Percentiles rank a stretch among this genome's conserved stretches.
These are phyloP conservation scores for Oryzias dopingdopingensis DNA, from an alignment of 2,797 vertebrate species.

Conservation along the genomic window DNA sequence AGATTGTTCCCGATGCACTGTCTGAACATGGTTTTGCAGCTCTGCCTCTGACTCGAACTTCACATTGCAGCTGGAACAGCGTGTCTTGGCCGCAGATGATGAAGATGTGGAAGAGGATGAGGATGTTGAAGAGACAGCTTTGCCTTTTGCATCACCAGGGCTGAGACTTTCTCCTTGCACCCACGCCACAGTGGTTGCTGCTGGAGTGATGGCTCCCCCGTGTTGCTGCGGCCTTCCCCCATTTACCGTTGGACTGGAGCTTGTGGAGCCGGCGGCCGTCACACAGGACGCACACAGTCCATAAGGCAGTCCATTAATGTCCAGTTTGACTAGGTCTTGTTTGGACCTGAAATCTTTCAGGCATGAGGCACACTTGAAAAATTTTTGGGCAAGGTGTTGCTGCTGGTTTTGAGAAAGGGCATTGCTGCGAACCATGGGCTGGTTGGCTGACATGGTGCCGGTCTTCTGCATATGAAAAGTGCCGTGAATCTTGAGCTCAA, in stretches of 20 bases:
- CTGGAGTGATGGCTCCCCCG: conserved; percentile 64
- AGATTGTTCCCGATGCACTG: conserved; percentile 89
- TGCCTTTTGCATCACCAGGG: conserved; percentile 87
- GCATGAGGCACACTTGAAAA: conserved; percentile 95
- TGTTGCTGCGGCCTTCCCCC: conserved; percentile 75
- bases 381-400: conserved; percentile 84
- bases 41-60: conserved; percentile 98
- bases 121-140: conserved; percentile 81
- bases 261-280: conserved; percentile 88
- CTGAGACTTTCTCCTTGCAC: conserved; percentile 88
- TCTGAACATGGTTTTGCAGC: conserved; percentile 93
- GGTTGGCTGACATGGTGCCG: conserved; percentile 82
- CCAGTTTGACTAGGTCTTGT: conserved; percentile 95
- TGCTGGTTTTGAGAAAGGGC: conserved; percentile 77
- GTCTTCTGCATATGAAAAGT: conserved; percentile 99
- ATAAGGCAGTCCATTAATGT: conserved; percentile 96
- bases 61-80: conserved; percentile 97
- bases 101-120: conserved; percentile 81
- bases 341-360: conserved; percentile 97
- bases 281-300: conserved; percentile 93
- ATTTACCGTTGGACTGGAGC: conserved; percentile 84
- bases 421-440: conserved; percentile 60
- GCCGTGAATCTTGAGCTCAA: conserved; percentile 98
- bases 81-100: conserved; percentile 85
- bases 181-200: conserved; percentile 74